phyloP scores from a whole-genome alignment of 2,113 vertebrate species.

The Hypanus sabinus region DNA sequence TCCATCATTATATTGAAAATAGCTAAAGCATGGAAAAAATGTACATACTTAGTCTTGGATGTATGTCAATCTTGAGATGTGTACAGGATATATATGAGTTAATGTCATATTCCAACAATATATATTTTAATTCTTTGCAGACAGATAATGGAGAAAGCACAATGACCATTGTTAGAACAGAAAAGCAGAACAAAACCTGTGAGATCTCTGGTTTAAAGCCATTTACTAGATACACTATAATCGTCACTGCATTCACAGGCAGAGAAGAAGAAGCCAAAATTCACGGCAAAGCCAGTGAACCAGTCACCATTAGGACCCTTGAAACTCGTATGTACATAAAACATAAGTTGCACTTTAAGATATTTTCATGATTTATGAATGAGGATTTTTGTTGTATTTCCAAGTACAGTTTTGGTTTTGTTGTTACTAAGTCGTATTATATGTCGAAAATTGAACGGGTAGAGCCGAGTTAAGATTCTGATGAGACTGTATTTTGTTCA shows the following conservation, averaged over 20 bases:
- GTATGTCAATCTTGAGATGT: background rate
- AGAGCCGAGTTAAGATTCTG: background rate
- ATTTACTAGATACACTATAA: conserved; percentile 77
- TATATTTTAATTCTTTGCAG: conserved; percentile 51
- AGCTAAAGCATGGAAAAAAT: background rate
- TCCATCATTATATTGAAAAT: background rate
- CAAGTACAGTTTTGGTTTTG: background rate
- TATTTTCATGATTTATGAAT: background rate
- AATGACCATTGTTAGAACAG: conserved; percentile 60
- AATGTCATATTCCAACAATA: background rate
- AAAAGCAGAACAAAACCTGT: conserved; percentile 62
- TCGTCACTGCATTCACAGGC: conserved; percentile 77
- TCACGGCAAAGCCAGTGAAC: conserved; percentile 69
- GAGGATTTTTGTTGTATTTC: background rate
- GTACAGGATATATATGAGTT: background rate
- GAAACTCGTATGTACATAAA: conserved; percentile 70
- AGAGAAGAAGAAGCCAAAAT: conserved; percentile 53
- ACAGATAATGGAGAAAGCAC: conserved; percentile 67
- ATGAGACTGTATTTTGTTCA: background rate
- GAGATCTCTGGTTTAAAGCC: conserved; percentile 73
- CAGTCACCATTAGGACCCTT: conserved; percentile 68
- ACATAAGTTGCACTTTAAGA: background rate
- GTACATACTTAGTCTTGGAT: background rate
- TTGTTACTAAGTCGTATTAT: background rate
- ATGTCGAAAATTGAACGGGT: background rate